Evolutionary conservation across 2,888 invertebrate species (phyloP).

Genomic region (Melinaea marsaeus): DNA sequence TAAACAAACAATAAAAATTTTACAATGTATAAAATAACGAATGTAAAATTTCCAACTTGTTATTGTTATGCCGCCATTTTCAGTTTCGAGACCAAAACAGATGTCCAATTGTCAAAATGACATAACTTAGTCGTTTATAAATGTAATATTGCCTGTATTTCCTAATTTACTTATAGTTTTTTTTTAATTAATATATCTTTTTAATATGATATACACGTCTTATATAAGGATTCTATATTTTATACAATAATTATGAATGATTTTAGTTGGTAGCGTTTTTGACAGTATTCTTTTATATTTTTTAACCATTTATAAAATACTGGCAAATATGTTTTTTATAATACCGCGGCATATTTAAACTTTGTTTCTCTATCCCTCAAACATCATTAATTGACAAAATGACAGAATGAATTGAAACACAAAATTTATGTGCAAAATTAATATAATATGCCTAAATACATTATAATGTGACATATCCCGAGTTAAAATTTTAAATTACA

Average conservation of each 20-base stretch:
- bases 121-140: background rate
- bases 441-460: slow-evolving; percentile 59
- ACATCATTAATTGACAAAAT: slow-evolving; percentile 54
- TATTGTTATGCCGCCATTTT: slow-evolving; percentile 35
- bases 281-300: no score
- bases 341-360: slow-evolving; percentile 46
- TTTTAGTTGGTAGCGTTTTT: no score
- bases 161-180: no score
- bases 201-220: no score
- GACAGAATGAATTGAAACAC: slow-evolving; percentile 56
- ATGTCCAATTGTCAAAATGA: slow-evolving; percentile 17
- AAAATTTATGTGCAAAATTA: slow-evolving; percentile 53
- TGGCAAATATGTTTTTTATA: slow-evolving; percentile 27
- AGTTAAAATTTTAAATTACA: slow-evolving; percentile 50
- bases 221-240: no score
- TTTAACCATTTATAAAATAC: slow-evolving; percentile 12
- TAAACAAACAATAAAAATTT: slow-evolving; percentile 12
- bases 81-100: slow-evolving; percentile 19
- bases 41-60: slow-evolving; percentile 22
- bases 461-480: slow-evolving; percentile 63
- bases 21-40: slow-evolving; percentile 15
- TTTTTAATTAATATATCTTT: no score
- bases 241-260: no score
- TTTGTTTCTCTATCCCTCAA: slow-evolving; percentile 41
- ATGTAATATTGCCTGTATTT: background rate